These are phyloP conservation scores for Ornithoptera alexandrae DNA, from an alignment of 2,888 invertebrate species.

Conservation along the genomic window DNA sequence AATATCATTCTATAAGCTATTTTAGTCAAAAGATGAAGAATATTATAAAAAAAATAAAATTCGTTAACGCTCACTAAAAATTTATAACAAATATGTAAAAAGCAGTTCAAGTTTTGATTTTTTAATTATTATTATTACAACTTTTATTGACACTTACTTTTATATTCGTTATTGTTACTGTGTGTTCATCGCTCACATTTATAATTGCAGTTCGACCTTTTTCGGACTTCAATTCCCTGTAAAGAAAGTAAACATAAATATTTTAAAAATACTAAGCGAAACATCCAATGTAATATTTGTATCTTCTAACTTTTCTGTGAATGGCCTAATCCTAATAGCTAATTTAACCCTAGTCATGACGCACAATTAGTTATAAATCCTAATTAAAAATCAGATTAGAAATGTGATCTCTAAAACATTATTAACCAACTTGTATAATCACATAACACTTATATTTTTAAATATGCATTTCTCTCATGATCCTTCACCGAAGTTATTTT, in stretches of 20 bases:
- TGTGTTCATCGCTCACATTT: slow-evolving; percentile 66
- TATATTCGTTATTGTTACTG: slow-evolving; percentile 80
- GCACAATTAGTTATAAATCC: neutral
- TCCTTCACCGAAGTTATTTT: slow-evolving; percentile 21
- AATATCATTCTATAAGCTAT: too few species aligned
- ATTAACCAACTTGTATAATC: neutral
- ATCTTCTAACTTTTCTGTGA: slow-evolving; percentile 80
- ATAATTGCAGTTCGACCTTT: slow-evolving; percentile 65
- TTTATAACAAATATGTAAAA: neutral
- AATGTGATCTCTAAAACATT: neutral
- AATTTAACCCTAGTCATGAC: slow-evolving; percentile 83
- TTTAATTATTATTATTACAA: too few species aligned
- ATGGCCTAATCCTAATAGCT: slow-evolving; percentile 82
- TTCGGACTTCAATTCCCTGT: slow-evolving; percentile 63
- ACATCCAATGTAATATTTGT: slow-evolving; percentile 5
- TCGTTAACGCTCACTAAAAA: neutral
- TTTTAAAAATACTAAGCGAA: neutral
- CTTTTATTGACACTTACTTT: slow-evolving; percentile 66
- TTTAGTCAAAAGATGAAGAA: too few species aligned
- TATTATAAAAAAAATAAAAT: too few species aligned
- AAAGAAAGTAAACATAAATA: slow-evolving; percentile 33
- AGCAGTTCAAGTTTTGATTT: too few species aligned
- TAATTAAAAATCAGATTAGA: neutral
- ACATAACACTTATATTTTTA: neutral
- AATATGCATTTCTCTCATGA: slow-evolving; percentile 2